Evolutionary conservation across 2,113 vertebrate species (phyloP).

Genomic region (Nothoprocta perdicaria): DNA sequence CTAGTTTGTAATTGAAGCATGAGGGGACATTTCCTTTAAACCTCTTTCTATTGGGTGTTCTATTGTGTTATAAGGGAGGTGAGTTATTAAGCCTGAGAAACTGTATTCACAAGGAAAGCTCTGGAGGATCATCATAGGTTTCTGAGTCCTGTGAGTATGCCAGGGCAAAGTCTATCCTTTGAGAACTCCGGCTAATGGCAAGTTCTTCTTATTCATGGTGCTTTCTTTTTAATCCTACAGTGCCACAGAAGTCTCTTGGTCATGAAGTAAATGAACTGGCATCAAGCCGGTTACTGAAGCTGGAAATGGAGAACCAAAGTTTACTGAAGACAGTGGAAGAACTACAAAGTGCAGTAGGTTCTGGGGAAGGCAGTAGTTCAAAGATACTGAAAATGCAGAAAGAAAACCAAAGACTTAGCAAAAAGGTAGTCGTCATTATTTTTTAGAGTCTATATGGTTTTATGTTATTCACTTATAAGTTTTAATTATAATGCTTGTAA

Average conservation of each 20-base stretch:
- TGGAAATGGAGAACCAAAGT: constrained; percentile 98
- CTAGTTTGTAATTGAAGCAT: neutral
- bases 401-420: constrained; percentile 91
- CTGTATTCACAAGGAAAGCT: neutral
- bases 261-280: constrained; percentile 96
- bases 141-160: neutral
- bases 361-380: constrained; percentile 77
- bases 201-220: neutral
- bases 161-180: neutral
- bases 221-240: constrained; percentile 70
- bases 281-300: constrained; percentile 91
- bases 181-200: neutral
- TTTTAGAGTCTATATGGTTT: neutral
- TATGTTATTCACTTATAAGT: neutral
- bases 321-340: constrained; percentile 93
- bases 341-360: constrained; percentile 80
- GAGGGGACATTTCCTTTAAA: neutral
- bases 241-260: constrained; percentile 92
- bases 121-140: neutral
- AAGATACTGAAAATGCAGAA: constrained; percentile 87
- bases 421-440: constrained; percentile 81
- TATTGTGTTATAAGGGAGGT: neutral
- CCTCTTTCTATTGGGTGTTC: neutral
- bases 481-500: neutral
- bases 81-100: neutral